A percentile compares a stretch with the other conserved stretches of the same genome.
Evolutionary conservation across 35 echinoderm and acorn worm genomes (phyloP).

Genomic region (Hemicentrotus pulcherrimus): DNA sequence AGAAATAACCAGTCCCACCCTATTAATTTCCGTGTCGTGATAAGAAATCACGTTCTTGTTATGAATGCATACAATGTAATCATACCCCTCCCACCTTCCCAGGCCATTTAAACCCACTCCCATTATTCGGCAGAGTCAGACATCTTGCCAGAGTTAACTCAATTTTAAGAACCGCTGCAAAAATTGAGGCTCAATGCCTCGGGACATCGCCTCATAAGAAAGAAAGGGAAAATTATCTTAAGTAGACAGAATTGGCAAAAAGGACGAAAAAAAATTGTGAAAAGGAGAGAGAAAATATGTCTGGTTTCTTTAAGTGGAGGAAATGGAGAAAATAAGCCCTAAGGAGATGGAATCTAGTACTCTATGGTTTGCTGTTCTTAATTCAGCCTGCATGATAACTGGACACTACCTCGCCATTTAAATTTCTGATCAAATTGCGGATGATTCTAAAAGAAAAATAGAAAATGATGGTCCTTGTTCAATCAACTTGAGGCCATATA

Average conservation of each 20-base stretch:
- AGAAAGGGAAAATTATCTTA: neutral
- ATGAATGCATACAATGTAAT: neutral
- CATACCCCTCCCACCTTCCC: neutral
- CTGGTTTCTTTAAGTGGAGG: neutral
- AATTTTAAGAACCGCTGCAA: constrained; percentile 30
- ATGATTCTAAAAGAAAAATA: neutral
- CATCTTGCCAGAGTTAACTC: constrained; percentile 26
- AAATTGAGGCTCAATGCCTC: constrained; percentile 24
- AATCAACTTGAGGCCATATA: neutral
- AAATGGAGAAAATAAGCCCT: neutral
- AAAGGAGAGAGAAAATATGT: neutral
- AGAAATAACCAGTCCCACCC: neutral
- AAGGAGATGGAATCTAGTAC: neutral
- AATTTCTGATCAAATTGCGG: neutral
- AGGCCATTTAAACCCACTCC: neutral
- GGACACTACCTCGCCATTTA: neutral
- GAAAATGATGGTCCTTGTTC: neutral
- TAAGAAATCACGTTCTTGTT: neutral
- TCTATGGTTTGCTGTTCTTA: neutral
- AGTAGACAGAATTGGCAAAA: neutral
- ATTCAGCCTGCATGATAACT: neutral
- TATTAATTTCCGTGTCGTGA: neutral
- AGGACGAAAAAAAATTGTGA: neutral
- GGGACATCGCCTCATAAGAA: neutral
- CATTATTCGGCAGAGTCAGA: neutral